Evolutionary conservation across 2,113 vertebrate genomes (phyloP).

Genomic region (Dryoscopus gambensis): DNA sequence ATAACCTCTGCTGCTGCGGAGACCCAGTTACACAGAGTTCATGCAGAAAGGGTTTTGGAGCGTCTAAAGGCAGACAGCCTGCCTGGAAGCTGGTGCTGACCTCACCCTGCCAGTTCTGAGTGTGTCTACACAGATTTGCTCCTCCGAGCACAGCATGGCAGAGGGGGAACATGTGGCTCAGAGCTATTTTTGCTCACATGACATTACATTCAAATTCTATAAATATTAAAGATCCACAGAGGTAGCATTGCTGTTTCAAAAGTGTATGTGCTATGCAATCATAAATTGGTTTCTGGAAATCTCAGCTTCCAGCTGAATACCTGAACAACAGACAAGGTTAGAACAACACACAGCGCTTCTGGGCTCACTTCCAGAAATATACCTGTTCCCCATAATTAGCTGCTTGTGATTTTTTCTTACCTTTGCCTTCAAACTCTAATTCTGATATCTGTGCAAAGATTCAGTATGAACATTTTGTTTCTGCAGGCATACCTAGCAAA

Average conservation of each 20-base stretch:
- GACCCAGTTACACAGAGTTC: neutral
- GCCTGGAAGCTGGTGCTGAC: constrained; percentile 39
- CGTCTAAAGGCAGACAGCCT: neutral
- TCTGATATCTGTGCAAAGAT: neutral
- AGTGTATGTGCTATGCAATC: constrained; percentile 15
- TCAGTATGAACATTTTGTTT: neutral
- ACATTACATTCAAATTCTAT: constrained; percentile 55
- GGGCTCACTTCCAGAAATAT: constrained; percentile 31
- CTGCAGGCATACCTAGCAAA: neutral
- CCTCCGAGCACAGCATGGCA: neutral
- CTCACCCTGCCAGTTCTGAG: constrained; percentile 21
- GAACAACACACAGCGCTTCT: neutral
- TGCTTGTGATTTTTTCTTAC: neutral
- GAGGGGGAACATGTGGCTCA: constrained; percentile 37
- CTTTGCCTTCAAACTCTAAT: neutral
- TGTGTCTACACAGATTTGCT: neutral
- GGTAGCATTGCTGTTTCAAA: constrained; percentile 15
- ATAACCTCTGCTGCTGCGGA: neutral
- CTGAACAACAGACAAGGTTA: constrained; percentile 34
- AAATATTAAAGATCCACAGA: constrained; percentile 40
- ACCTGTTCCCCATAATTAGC: neutral
- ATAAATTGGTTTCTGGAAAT: constrained; percentile 31
- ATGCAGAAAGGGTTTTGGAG: neutral
- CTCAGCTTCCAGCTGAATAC: constrained; percentile 14
- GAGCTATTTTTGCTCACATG: constrained; percentile 54